Base-by-base conservation (phyloP, 2,888 invertebrate species). In the Drosophila pseudotakahashii region DNA sequence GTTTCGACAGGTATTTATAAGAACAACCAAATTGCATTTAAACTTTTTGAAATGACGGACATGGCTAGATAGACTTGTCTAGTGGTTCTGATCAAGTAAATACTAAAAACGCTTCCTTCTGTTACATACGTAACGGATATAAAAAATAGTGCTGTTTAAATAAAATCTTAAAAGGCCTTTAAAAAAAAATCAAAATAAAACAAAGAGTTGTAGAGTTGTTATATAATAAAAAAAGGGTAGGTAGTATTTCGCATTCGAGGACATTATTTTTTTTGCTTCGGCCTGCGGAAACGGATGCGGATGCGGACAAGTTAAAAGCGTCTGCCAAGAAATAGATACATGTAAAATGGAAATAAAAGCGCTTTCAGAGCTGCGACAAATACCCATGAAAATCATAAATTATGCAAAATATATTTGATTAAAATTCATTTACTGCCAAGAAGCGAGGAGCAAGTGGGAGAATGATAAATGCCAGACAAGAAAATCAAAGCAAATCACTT, bases 401-500 rank as follows among this genome's bases (percentile, higher is more conserved):
- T 83, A 79, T 75, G 71, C 73, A 82, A 75, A 57, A 45, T 47
- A 59, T 48, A 72, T 77, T 79, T 84, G 73, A 84, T 84, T 84
- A 84, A 79, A 82, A 85, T 81, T 85, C 79, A 82, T 83, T 85
- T 85, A 81, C 68, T 59, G 70, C 79, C 73, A 70, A 67, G 39
- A 47, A 32, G 39, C n/a, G 7, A 36, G 3, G 36, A 34, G 47
- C 13, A 19, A 32, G 54, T 14, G 54, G 47, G 44, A 14, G 63
- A 76, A 76, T 76, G 73, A 76, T 76, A 76, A 73, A 76, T 76
- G 73, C 73, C 41, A 41, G 57, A 70, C 61, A 23, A 54, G 61
- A 57, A 71, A 71, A 71, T 71, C 73, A 73, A 73, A 82, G 85
- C 78, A 85, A 81, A 81, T 82, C 80, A 81, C 84, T 84, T 67